A percentile compares a stretch with the other conserved stretches of the same genome.
Evolutionary conservation across 2,888 invertebrate species (phyloP).

Genomic region (Oligia strigilis): DNA sequence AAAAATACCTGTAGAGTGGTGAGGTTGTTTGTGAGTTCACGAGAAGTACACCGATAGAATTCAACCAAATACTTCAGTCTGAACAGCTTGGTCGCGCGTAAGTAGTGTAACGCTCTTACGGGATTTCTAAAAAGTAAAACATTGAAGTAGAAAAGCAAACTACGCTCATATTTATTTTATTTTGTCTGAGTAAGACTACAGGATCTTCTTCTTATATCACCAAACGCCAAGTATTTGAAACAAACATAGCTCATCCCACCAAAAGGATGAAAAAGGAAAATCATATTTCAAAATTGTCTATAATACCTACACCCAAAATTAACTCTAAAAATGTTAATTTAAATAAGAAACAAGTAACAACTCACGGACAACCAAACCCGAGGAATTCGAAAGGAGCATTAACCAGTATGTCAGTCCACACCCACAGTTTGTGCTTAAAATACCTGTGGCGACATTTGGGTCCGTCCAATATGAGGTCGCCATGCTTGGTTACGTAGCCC

Average conservation of each 20-base stretch:
- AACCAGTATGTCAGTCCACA: constrained; percentile 81
- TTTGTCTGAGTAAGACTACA: not conserved
- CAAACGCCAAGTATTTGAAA: not conserved
- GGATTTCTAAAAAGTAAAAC: constrained; percentile 68
- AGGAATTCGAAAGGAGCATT: constrained; percentile 82
- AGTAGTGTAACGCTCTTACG: constrained; percentile 79
- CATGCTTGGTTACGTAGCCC: constrained; percentile 83
- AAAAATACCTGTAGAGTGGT: constrained; percentile 81
- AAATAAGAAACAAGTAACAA: constrained; percentile 27
- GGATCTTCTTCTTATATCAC: not conserved
- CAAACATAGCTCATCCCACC: not conserved
- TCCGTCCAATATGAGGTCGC: constrained; percentile 78
- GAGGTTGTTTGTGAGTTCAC: constrained; percentile 85
- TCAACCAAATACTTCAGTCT: constrained; percentile 83
- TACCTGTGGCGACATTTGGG: constrained; percentile 82
- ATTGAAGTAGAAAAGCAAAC: not conserved
- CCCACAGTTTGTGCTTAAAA: constrained; percentile 78
- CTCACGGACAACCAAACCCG: constrained; percentile 82
- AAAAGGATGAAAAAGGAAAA: not conserved
- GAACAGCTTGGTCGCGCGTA: constrained; percentile 80
- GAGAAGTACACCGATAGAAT: constrained; percentile 82
- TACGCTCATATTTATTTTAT: not conserved
- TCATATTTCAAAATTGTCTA: not conserved
- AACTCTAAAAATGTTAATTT: not conserved
- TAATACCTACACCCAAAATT: not conserved